A percentile compares a stretch with the other conserved stretches of the same genome.
Conservation (phyloP, 2,113 vertebrate species). For the Prinia subflava region DNA sequence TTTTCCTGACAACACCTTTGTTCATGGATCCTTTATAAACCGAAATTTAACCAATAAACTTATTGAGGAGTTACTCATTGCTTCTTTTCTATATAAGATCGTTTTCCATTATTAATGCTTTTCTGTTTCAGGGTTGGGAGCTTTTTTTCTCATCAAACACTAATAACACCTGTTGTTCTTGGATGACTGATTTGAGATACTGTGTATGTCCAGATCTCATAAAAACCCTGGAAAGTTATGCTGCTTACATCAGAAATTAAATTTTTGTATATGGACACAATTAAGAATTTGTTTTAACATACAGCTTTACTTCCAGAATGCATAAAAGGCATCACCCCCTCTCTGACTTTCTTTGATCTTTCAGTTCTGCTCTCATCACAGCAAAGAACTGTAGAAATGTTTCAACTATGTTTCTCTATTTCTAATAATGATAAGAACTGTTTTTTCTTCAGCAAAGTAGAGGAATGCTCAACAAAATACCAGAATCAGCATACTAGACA, state of each 20-base stretch:
- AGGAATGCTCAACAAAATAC: background rate
- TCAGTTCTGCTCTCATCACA: background rate
- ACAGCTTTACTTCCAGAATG: background rate
- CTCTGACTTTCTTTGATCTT: background rate
- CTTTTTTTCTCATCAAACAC: background rate
- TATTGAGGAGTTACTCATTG: background rate
- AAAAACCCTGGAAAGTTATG: background rate
- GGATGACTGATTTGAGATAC: background rate
- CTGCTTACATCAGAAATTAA: background rate
- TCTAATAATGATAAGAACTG: background rate
- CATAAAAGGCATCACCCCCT: background rate
- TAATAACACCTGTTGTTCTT: background rate
- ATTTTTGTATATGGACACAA: background rate
- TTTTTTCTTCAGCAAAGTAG: background rate
- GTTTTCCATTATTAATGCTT: background rate
- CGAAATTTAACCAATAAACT: background rate
- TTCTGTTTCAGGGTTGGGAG: background rate
- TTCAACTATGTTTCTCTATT: background rate
- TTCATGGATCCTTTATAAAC: background rate
- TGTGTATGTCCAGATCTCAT: background rate
- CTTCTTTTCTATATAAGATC: background rate
- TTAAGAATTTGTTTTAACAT: background rate
- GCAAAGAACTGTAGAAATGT: background rate
- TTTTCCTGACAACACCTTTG: background rate
- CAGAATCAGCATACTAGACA: background rate